Percentiles rank a stretch among this genome's conserved stretches.
Conservation (phyloP, 2,113 vertebrate species). For the Nesospiza acunhae region DNA sequence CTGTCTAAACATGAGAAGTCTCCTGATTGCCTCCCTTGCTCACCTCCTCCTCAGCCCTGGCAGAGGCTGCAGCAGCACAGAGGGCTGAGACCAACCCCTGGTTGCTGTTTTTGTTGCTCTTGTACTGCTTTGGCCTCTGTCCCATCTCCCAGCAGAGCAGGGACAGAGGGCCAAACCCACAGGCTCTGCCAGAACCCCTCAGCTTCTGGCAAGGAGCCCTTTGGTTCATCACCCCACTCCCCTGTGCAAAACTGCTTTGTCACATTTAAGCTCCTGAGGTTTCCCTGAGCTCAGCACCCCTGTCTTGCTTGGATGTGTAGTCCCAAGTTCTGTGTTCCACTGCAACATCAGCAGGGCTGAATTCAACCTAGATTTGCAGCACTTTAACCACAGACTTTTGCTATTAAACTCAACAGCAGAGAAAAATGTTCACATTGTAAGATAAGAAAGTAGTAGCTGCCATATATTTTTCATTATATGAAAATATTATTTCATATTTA, state of each 20-base stretch:
- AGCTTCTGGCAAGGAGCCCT: not conserved
- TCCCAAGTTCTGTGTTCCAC: not conserved
- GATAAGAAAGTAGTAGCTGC: not conserved
- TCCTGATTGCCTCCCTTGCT: not conserved
- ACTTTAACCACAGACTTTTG: not conserved
- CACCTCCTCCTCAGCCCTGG: not conserved
- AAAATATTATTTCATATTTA: not conserved
- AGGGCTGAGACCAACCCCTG: not conserved
- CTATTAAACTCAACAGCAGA: not conserved
- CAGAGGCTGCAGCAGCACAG: not conserved
- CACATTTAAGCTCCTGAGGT: not conserved
- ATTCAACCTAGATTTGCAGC: not conserved
- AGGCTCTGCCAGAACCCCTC: not conserved
- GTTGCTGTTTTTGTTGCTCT: not conserved
- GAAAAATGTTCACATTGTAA: not conserved
- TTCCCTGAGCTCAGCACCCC: not conserved
- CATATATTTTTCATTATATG: not conserved
- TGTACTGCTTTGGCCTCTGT: not conserved
- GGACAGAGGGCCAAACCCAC: not conserved
- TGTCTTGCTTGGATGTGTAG: not conserved
- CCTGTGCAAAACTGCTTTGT: not conserved
- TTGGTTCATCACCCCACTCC: not conserved
- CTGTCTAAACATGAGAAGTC: not conserved
- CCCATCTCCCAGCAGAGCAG: not conserved
- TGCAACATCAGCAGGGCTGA: not conserved